Evolutionary conservation across 2,797 vertebrate species (phyloP).

Genomic region (Gadopsis bispinosus): DNA sequence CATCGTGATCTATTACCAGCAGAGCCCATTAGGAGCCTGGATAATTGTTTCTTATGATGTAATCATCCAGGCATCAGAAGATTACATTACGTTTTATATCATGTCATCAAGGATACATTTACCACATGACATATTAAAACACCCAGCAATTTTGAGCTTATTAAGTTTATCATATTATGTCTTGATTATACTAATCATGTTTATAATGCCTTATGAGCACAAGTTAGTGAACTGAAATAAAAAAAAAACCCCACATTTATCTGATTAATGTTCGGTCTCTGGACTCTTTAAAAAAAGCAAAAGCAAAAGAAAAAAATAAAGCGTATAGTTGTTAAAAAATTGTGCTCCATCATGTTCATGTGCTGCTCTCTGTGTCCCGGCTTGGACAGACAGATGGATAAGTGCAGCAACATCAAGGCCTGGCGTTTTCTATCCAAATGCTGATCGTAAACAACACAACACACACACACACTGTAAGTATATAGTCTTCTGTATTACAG

Average conservation of each 20-base stretch:
- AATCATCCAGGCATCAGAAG: constrained; percentile 14
- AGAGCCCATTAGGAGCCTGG: constrained; percentile 2
- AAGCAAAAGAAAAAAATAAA: too few species aligned
- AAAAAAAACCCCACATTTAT: background rate
- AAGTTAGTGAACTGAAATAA: background rate
- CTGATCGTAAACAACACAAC: background rate
- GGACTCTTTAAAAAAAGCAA: too few species aligned
- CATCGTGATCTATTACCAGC: constrained; percentile 2
- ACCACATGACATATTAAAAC: constrained; percentile 8
- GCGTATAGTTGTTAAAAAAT: background rate
- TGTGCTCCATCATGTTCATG: background rate
- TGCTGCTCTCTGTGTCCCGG: background rate
- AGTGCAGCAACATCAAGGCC: constrained; percentile 11
- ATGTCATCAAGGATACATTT: constrained; percentile 16
- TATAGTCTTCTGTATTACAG: background rate
- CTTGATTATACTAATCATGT: constrained; percentile 16
- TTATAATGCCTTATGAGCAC: background rate
- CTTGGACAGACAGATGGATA: background rate
- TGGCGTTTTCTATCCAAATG: background rate
- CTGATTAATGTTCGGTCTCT: background rate
- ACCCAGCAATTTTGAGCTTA: background rate
- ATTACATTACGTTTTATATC: constrained; percentile 15
- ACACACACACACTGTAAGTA: background rate
- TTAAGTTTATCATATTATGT: constrained; percentile 16
- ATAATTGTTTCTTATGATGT: constrained; percentile 20